Conservation (phyloP, 1,140 invertebrate species). For the Euwallacea fornicatus region DNA sequence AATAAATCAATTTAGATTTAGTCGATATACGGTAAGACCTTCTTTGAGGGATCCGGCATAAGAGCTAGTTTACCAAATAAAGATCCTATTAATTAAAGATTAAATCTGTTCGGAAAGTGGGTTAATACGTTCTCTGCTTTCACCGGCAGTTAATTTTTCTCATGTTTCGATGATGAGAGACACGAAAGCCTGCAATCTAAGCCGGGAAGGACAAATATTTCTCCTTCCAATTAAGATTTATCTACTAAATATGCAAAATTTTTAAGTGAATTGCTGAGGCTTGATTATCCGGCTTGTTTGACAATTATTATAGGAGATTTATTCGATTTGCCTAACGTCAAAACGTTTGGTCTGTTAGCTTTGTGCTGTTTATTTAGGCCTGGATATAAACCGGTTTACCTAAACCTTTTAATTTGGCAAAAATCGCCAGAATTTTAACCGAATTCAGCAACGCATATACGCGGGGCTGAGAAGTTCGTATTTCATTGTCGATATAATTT, state of each 20-base stretch:
- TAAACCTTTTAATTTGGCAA: not conserved
- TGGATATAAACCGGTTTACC: not conserved
- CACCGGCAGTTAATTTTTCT: not conserved
- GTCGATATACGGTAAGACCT: not conserved
- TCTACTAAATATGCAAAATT: not conserved
- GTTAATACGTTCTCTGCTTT: not conserved
- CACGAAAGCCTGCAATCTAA: not conserved
- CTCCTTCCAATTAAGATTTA: not conserved
- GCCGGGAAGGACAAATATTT: not conserved
- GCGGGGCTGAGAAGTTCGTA: not conserved
- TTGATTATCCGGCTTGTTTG: not conserved
- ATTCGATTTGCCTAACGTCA: not conserved
- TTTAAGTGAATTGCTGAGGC: not conserved
- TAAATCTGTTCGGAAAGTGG: not conserved
- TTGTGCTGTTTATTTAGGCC: not conserved
- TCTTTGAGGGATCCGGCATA: not conserved
- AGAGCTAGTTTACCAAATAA: not conserved
- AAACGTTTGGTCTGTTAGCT: not conserved
- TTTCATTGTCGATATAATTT: slow-evolving; percentile 1
- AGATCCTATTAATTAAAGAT: slow-evolving; percentile 2
- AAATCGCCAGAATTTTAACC: not conserved
- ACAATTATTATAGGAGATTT: not conserved
- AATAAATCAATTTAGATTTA: slow-evolving; percentile 13
- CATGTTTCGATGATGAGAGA: not conserved
- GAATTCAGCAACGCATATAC: too few species aligned